A percentile compares a stretch with the other conserved stretches of the same genome.
Conservation (phyloP, 2,113 vertebrate species). For the Myiopsitta monachus region DNA sequence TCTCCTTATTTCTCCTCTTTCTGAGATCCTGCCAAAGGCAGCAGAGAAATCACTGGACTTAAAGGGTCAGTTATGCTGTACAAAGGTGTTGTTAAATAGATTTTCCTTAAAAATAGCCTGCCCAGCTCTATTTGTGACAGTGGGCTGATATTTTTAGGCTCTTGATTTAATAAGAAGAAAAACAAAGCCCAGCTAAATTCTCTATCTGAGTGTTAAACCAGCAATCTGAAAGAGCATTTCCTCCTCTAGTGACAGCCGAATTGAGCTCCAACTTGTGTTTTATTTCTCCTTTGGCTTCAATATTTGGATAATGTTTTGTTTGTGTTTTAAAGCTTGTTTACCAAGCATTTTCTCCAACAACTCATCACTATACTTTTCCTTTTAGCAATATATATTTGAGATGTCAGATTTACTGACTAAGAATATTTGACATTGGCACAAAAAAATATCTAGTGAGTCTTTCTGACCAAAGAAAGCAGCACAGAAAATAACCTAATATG, state of each 20-base stretch:
- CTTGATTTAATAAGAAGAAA: constrained; percentile 33
- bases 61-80: background rate
- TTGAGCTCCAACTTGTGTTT: background rate
- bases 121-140: constrained; percentile 9
- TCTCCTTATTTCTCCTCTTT: background rate
- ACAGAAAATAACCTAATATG: background rate
- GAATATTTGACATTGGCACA: background rate
- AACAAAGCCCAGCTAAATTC: constrained; percentile 18
- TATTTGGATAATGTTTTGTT: background rate
- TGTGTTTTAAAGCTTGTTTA: constrained; percentile 27
- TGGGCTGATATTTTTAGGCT: constrained; percentile 44
- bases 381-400: background rate
- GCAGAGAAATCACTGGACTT: background rate
- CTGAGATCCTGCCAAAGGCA: background rate
- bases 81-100: constrained; percentile 12
- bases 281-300: constrained; percentile 23
- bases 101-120: constrained; percentile 37
- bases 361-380: background rate
- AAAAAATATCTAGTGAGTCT: background rate
- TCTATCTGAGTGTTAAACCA: constrained; percentile 50
- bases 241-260: background rate
- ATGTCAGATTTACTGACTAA: background rate
- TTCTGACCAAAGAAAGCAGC: background rate
- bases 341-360: background rate
- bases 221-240: constrained; percentile 5